Evolutionary conservation across 2,888 invertebrate species (phyloP).

Genomic region (Aradus depressus): DNA sequence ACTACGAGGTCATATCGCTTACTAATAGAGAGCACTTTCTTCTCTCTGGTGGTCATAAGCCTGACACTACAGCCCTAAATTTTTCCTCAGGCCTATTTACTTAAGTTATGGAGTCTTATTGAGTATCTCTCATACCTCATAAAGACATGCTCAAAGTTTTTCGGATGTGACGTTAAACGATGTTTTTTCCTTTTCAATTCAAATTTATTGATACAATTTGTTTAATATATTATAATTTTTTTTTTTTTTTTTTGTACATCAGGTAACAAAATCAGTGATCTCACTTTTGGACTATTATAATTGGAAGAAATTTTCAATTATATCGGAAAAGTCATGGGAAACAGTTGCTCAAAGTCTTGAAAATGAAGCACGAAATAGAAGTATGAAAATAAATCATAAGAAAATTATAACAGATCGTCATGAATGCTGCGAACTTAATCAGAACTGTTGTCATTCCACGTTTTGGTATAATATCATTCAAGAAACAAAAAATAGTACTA

Average conservation of each 20-base stretch:
- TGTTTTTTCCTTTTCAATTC: slow-evolving; percentile 4
- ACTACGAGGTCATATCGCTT: no score
- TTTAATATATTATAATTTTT: slow-evolving; percentile 21
- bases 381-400: slow-evolving; percentile 75
- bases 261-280: slow-evolving; percentile 91
- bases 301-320: slow-evolving; percentile 88
- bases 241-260: slow-evolving; percentile 35
- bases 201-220: no score
- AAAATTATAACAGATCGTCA: slow-evolving; percentile 57
- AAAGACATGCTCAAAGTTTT: no score
- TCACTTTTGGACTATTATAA: slow-evolving; percentile 79
- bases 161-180: no score
- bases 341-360: slow-evolving; percentile 72
- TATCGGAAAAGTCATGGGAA: slow-evolving; percentile 69
- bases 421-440: slow-evolving; percentile 64
- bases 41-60: no score
- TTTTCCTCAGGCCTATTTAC: no score
- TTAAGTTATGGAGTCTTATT: no score
- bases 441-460: slow-evolving; percentile 63
- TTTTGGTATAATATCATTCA: slow-evolving; percentile 76
- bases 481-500: slow-evolving; percentile 72
- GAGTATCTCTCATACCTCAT: no score
- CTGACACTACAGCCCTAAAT: no score
- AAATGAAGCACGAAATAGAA: slow-evolving; percentile 59
- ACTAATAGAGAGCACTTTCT: no score